Evolutionary conservation across 2,888 invertebrate species (phyloP).

Genomic region (Allophyes oxyacanthae): DNA sequence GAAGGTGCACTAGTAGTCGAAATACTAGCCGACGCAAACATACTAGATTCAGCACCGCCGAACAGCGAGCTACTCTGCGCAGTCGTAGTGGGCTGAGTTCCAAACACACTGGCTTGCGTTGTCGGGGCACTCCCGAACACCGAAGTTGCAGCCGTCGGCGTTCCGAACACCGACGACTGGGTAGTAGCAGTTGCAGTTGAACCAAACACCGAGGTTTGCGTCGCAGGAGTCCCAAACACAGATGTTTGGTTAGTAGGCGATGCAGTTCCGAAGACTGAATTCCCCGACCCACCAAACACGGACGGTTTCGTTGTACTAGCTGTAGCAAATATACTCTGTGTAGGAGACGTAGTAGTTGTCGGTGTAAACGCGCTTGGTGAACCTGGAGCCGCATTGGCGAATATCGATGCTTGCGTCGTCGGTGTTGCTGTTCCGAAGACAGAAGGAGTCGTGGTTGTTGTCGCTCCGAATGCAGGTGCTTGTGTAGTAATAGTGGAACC

Average conservation of each 20-base stretch:
- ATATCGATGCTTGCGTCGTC: constrained; percentile 50
- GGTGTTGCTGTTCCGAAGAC: constrained; percentile 51
- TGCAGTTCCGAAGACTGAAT: constrained; percentile 47
- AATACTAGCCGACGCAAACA: constrained; percentile 84
- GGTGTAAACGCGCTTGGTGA: constrained; percentile 45
- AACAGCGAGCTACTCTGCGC: constrained; percentile 74
- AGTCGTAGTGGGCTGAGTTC: constrained; percentile 66
- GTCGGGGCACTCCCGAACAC: constrained; percentile 61
- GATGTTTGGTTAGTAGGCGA: constrained; percentile 39
- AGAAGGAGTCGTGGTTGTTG: constrained; percentile 55
- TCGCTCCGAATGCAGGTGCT: constrained; percentile 39
- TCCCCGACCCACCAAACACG: constrained; percentile 54
- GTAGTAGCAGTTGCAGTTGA: constrained; percentile 55
- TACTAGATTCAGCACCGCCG: constrained; percentile 71
- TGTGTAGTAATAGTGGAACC: constrained; percentile 57
- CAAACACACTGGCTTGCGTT: constrained; percentile 65
- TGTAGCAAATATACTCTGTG: constrained; percentile 42
- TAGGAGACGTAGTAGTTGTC: constrained; percentile 37
- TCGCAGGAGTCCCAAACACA: constrained; percentile 49
- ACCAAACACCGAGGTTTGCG: constrained; percentile 69
- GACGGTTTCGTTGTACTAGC: constrained; percentile 49
- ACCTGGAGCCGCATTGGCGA: constrained; percentile 47
- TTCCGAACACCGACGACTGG: constrained; percentile 64
- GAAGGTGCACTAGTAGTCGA: constrained; percentile 78
- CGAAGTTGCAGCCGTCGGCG: constrained; percentile 60